phyloP scores from a whole-genome alignment of 2,797 vertebrate species.

The Pantherophis vulpinus region DNA sequence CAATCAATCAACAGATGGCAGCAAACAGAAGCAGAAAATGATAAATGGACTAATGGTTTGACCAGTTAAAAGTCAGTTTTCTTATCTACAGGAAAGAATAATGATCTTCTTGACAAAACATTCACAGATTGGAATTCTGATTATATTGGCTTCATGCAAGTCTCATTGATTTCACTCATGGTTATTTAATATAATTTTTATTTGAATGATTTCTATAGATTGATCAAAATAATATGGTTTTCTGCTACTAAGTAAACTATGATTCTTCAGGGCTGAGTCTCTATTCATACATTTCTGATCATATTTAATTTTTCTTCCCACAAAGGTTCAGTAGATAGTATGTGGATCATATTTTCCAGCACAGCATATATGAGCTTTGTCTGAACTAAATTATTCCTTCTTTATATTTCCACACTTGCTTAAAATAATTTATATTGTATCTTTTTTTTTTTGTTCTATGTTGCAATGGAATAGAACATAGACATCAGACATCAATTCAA shows the following conservation, averaged over 20 bases:
- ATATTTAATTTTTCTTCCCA: too few species aligned
- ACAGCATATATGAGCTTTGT: background rate
- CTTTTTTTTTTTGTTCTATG: background rate
- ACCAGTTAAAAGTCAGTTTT: too few species aligned
- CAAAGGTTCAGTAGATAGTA: background rate
- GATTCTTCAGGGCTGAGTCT: background rate
- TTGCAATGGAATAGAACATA: background rate
- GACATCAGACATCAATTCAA: background rate
- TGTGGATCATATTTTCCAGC: background rate
- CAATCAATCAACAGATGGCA: too few species aligned
- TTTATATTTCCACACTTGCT: background rate
- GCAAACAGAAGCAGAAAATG: too few species aligned
- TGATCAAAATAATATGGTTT: background rate
- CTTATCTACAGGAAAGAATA: too few species aligned
- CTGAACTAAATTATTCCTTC: background rate
- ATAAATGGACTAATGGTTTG: too few species aligned
- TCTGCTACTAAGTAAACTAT: background rate
- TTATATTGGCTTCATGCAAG: too few species aligned
- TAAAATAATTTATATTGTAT: background rate
- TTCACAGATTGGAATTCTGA: accelerated
- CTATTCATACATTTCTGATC: background rate
- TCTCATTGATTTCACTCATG: too few species aligned
- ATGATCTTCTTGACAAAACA: background rate
- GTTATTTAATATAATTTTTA: background rate
- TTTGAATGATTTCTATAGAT: background rate